These are phyloP conservation scores for Fissipunctia ypsillon DNA, from an alignment of 2,888 invertebrate genomes.

Conservation along the genomic window DNA sequence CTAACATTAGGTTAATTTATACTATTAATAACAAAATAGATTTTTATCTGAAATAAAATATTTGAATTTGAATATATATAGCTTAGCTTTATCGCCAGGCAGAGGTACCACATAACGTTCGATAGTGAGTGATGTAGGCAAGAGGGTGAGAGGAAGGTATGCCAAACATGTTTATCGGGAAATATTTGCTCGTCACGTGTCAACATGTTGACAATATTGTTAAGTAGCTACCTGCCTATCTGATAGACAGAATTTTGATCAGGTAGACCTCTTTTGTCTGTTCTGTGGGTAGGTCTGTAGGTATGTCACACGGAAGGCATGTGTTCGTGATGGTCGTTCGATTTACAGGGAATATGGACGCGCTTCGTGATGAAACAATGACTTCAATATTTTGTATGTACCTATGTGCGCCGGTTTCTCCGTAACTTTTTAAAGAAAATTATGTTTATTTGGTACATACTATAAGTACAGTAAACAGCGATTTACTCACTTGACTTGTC, in stretches of 20 bases:
- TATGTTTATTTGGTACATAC: neutral
- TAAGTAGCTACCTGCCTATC: neutral
- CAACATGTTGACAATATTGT: constrained; percentile 35
- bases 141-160: constrained; percentile 62
- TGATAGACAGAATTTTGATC: constrained; percentile 1
- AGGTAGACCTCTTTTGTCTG: too few species aligned
- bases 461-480: neutral
- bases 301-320: neutral
- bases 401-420: too few species aligned
- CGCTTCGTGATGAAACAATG: too few species aligned
- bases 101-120: constrained; percentile 40
- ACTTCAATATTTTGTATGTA: too few species aligned
- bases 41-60: too few species aligned
- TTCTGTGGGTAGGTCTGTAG: too few species aligned
- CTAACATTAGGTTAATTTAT: too few species aligned
- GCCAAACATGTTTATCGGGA: constrained; percentile 62
- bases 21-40: too few species aligned
- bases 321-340: neutral
- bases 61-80: too few species aligned
- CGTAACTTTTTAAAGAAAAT: neutral
- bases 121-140: constrained; percentile 55
- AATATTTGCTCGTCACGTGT: constrained; percentile 70
- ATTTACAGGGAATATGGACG: neutral
- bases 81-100: constrained; percentile 9
- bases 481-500: neutral